These are phyloP conservation scores for Trachemys scripta DNA, from an alignment of 2,113 vertebrate species.

Conservation along the genomic window DNA sequence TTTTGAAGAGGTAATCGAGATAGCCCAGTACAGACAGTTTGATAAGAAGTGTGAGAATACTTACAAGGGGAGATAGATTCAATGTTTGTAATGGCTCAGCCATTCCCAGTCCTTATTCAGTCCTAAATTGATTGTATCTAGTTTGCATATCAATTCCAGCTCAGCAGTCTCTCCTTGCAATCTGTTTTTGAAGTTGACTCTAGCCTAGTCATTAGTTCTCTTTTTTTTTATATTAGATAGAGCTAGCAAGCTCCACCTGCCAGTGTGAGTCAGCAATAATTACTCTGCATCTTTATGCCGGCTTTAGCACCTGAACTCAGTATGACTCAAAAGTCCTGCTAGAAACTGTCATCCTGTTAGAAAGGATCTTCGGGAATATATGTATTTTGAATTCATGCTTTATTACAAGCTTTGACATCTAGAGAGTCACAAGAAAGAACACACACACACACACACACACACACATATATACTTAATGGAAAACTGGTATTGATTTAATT, in stretches of 20 bases:
- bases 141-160: too few species aligned
- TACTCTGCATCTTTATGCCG: neutral
- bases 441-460: neutral
- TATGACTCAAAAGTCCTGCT: neutral
- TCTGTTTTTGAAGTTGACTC: neutral
- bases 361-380: neutral
- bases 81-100: too few species aligned
- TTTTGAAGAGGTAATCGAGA: too few species aligned
- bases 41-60: too few species aligned
- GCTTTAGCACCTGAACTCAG: neutral
- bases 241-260: neutral
- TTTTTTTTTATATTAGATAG: neutral
- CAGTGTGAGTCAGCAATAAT: neutral
- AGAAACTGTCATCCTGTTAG: neutral
- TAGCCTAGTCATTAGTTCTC: neutral
- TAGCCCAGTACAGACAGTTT: too few species aligned
- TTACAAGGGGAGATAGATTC: too few species aligned
- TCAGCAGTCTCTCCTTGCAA: too few species aligned
- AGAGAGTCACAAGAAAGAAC: conserved; percentile 34
- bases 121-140: too few species aligned
- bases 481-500: conserved; percentile 16
- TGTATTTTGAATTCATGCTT: neutral
- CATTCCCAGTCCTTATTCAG: too few species aligned
- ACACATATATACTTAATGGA: neutral
- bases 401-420: neutral